phyloP scores from a whole-genome alignment of 2,888 invertebrate species.

The Drosophila sordidula region DNA sequence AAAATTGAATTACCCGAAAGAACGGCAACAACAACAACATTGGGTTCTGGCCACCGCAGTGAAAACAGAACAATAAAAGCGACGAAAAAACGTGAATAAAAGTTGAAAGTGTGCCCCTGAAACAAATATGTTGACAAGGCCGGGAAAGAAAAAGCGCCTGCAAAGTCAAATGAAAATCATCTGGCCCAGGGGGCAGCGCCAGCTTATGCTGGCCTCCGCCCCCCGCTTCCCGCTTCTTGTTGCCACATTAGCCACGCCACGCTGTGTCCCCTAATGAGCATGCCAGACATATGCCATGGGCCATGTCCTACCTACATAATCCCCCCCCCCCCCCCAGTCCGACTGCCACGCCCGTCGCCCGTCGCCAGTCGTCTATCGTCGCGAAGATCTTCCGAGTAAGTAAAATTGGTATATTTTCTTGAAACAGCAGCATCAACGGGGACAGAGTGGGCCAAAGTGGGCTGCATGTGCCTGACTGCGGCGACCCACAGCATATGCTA shows the following conservation, averaged over 20 bases:
- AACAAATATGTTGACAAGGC: conserved; percentile 46
- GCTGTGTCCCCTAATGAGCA: conserved; percentile 78
- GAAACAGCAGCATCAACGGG: conserved; percentile 30
- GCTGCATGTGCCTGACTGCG: background rate
- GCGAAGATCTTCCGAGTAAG: conserved; percentile 54
- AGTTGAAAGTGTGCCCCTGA: conserved; percentile 60
- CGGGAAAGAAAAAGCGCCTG: conserved; percentile 42
- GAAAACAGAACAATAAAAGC: conserved; percentile 73
- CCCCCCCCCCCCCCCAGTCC: conserved; percentile 13
- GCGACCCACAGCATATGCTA: conserved; percentile 46
- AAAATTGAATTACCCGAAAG: conserved; percentile 73
- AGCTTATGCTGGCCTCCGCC: conserved; percentile 10
- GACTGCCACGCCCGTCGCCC: conserved; percentile 1
- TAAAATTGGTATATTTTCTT: conserved; percentile 64
- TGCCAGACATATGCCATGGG: conserved; percentile 76
- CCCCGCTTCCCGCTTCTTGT: conserved; percentile 44
- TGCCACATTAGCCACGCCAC: conserved; percentile 79
- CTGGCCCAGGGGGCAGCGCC: conserved; percentile 50
- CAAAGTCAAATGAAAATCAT: conserved; percentile 77
- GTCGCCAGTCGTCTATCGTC: conserved; percentile 43
- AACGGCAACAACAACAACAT: conserved; percentile 21
- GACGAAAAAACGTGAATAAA: conserved; percentile 52
- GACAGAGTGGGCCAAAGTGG: background rate
- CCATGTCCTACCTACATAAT: conserved; percentile 58
- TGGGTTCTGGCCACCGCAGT: conserved; percentile 59